phyloP scores from a whole-genome alignment of 2,888 invertebrate genomes.

The Nomada goodeniana region DNA sequence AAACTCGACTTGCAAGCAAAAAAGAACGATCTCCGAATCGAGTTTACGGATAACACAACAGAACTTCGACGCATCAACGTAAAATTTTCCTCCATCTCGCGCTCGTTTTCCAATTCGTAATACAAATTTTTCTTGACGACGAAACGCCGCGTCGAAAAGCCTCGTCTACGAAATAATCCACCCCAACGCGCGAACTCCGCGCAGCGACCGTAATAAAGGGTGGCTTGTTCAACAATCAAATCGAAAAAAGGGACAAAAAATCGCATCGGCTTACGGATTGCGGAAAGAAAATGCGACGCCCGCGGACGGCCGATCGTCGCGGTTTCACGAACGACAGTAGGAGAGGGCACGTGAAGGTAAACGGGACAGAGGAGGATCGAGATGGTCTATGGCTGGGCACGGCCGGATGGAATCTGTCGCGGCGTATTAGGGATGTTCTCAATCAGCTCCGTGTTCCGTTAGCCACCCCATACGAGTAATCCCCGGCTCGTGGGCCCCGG shows the following conservation, averaged over 20 bases:
- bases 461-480: slow-evolving; percentile 82
- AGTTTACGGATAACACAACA: no score
- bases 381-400: slow-evolving; percentile 80
- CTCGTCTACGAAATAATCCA: background rate
- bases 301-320: slow-evolving; percentile 31
- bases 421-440: slow-evolving; percentile 86
- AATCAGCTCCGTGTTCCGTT: slow-evolving; percentile 84
- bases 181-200: background rate
- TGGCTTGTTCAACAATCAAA: slow-evolving; percentile 15
- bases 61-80: no score
- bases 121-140: background rate
- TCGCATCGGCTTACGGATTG: slow-evolving; percentile 56
- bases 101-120: background rate
- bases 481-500: slow-evolving; percentile 77
- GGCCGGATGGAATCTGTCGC: slow-evolving; percentile 86
- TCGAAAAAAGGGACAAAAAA: slow-evolving; percentile 10
- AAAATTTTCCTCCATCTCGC: background rate
- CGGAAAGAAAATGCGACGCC: slow-evolving; percentile 52
- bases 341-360: slow-evolving; percentile 64
- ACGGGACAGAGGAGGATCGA: slow-evolving; percentile 58
- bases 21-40: no score
- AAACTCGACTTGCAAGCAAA: no score
- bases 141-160: background rate
- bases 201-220: slow-evolving; percentile 23
- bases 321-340: slow-evolving; percentile 33